Percentiles rank a stretch among this genome's conserved stretches.
Evolutionary conservation across 2,113 vertebrate species (phyloP).

Genomic region (Hystrix brachyura): DNA sequence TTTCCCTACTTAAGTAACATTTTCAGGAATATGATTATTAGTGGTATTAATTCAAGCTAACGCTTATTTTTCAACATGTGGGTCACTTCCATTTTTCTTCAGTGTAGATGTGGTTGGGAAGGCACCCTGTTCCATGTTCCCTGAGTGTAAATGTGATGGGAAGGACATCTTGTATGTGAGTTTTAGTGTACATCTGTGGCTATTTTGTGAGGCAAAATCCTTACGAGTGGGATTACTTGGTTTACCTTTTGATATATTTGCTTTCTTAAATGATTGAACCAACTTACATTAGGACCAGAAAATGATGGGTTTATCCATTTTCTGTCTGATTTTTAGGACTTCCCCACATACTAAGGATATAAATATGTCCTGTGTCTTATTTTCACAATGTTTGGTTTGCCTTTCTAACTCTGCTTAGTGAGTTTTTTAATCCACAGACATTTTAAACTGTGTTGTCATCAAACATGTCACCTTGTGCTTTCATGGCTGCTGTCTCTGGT

Average conservation of each 20-base stretch:
- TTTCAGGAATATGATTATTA: neutral
- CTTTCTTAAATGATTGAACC: neutral
- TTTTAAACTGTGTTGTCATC: conserved; percentile 7
- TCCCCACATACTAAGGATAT: neutral
- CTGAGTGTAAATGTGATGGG: neutral
- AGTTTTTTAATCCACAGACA: neutral
- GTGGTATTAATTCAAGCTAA: neutral
- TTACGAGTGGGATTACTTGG: neutral
- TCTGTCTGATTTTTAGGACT: neutral
- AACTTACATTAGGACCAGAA: neutral
- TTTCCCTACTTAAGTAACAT: neutral
- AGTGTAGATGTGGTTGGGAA: neutral
- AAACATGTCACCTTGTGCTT: neutral
- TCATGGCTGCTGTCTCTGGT: neutral
- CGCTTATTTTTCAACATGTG: neutral
- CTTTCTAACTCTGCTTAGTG: neutral
- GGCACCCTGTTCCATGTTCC: neutral
- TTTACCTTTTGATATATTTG: neutral
- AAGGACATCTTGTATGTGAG: neutral
- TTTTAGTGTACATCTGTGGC: neutral
- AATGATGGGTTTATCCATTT: accelerated
- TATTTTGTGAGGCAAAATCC: neutral
- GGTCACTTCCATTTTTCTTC: neutral
- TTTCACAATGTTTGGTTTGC: neutral
- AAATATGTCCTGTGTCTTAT: neutral